Conservation (phyloP, 2,113 vertebrate species). For the Paramisgurnus dabryanus region DNA sequence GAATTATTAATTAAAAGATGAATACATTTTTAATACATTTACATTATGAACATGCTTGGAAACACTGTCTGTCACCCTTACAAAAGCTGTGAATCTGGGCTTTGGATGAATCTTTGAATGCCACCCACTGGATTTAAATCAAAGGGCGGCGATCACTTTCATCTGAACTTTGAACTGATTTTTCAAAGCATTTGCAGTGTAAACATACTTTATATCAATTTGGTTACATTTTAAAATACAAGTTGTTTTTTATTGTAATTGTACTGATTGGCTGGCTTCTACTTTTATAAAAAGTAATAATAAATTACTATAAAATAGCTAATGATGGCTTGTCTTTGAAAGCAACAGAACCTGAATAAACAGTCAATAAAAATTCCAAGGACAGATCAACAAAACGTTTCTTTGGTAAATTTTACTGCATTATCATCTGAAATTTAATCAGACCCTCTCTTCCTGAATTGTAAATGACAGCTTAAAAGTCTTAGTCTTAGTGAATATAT, state of each 20-base stretch:
- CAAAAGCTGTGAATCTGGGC: constrained; percentile 8
- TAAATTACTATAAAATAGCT: no score
- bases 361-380: background rate
- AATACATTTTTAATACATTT: constrained; percentile 18
- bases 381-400: no score
- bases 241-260: no score
- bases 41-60: background rate
- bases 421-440: background rate
- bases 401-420: no score
- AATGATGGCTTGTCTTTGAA: no score
- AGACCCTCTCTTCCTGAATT: background rate
- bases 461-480: constrained; percentile 13
- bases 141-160: constrained; percentile 47
- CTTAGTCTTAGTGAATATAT: background rate
- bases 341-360: no score
- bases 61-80: constrained; percentile 8
- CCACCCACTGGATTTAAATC: constrained; percentile 26
- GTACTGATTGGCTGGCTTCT: no score
- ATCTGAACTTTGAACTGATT: constrained; percentile 56
- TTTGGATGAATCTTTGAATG: constrained; percentile 5
- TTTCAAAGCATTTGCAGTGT: constrained; percentile 42
- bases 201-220: background rate
- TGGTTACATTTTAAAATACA: no score
- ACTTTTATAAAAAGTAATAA: no score
- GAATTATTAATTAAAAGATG: background rate